Base-by-base conservation (phyloP, 2,797 vertebrate genomes). In the Smutsia temminckii region DNA sequence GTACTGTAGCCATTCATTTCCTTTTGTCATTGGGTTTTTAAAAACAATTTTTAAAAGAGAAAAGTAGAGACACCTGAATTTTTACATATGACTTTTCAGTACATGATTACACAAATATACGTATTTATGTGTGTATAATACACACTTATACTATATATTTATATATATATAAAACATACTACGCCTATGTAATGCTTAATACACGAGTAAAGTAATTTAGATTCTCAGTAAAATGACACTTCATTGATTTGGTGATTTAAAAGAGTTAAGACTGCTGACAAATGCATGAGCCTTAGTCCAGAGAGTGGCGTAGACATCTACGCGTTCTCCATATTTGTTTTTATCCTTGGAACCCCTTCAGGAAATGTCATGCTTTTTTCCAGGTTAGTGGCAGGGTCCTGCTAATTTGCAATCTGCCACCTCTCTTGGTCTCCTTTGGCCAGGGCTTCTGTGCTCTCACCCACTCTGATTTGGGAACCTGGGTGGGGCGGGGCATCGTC, bases 351-450 rank as follows among this genome's bases (percentile, higher is more conserved):
- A 90, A 91, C 68, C 75, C 68, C 51, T 97, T 95, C 96, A 74
- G 90, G 89, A 91, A 97, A 53, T 16, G 88, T 6, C 96, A 37
- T 51, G 84, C 72, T 68, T 89, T 23, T 91, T 64, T 91, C 40
- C 55, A 59, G 80, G 61, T 94, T 96, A 89, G 95, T 21, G 37
- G 23, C 69, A 71, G 94, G 85, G 84, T 74, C 80, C 66, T 97
- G 78, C 86, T 97, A 96, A 94, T 94, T 95, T 64, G 92, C 27
- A 94, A 92, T 96, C 97, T 97, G 77, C 42, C 40, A 29, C 68
- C 93, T 32, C 42, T 92, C 5, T 42, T 63, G 78, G 80, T 13
- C 0, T 75, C 61, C 75, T 57, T 34, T 61, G 88, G 68, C 63
- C 83, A 14, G 57, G 51, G 80, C 25, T 61, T 72, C 14, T 69